Evolutionary conservation across 2,888 invertebrate genomes (phyloP), one percentile per base, ranked within the genome.

Genomic region (Orthosia incerta): DNA sequence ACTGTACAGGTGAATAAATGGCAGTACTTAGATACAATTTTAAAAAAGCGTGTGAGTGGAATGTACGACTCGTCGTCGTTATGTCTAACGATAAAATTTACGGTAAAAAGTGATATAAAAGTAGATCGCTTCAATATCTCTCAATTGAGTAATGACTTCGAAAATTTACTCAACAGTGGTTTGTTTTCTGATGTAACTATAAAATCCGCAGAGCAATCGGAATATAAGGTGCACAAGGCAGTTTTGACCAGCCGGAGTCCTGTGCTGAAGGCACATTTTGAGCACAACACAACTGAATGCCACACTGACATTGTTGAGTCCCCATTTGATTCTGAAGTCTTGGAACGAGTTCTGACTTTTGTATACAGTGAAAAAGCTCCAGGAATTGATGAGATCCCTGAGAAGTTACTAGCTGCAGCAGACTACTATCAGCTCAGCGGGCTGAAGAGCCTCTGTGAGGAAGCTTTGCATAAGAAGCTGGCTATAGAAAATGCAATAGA

Each of bases 401-500:
- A 31, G 31, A 31, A 31, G 31, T 31, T 31, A 7, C 31, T 31
- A 31, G 0, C 31, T 31, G 31, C 31, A 31, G 31, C 31, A 31
- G 7, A 31, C 31, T 31, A 31, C 31, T 31, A 31, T 31, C 31
- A 31, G 7, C 89, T 96, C 5, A 91, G 91, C 57, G 88, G 95
- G 74, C 87, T 96, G 4, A 96, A 96, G 74, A 93, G 92, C 68
- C 87, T 96, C 0, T 95, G 96, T 80, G 96, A 95, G 74, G 95
- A 95, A 84, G 94, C 95, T 13, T 86, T 96, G 59, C 94, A 95
- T 59, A 94, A 95, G 78, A 94, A 92, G 85, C 70, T 96, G n/a
- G 95, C 95, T 15, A 94, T 96, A n/a, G 95, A 95, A 53, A 96
- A 95, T 93, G 95, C 94, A 4, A 93, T 96, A 79, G 94, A 95